Base-by-base conservation (phyloP, 2,888 invertebrate species). In the Pyrgus malvae region DNA sequence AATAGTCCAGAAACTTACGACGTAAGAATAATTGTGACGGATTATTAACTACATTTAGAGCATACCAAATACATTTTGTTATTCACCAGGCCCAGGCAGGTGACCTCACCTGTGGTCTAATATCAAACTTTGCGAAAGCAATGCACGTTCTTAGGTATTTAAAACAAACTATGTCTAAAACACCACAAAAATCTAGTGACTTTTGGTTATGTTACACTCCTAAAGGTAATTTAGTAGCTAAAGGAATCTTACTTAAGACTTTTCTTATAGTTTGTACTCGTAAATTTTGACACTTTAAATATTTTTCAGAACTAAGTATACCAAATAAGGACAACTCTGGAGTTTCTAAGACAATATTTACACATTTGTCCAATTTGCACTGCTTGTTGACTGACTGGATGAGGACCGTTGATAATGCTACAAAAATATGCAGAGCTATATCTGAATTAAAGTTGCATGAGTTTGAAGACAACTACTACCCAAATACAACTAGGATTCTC, bases 281-380 rank as follows among this genome's bases (percentile, higher is more conserved):
- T 35, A 3, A 37, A 19, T 23, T 23, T 37, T 8, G 4, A 37
- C n/a, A 37, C 9, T 19, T 37, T 8, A 37, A 16, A n/a, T 29
- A 4, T 44, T 19, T 85, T 84, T 56, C 67, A 89, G 89, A 87
- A 65, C 61, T 82, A 46, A 61, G 69, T 25, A 74, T 80, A 14
- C 81, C 84, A 5, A 78, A 65, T 55, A 86, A 83, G 68, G 80
- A 83, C 46, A 68, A 69, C 14, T 72, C 78, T 21, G 85, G 78
- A 3, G 67, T 88, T 31, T 76, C 84, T 0, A 87, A 80, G 68
- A 85, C 84, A 0, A 79, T 87, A 5, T 87, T 77, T 57, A 79
- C 78, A 3, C 89, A 89, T 58, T 61, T 87, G 19, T 77, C 79
- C 0, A 79, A 74, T 21, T 64, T 90, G 5, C 82, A 86, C 56